Conservation (phyloP, 2,888 invertebrate genomes). For the Lepidonotus clava region DNA sequence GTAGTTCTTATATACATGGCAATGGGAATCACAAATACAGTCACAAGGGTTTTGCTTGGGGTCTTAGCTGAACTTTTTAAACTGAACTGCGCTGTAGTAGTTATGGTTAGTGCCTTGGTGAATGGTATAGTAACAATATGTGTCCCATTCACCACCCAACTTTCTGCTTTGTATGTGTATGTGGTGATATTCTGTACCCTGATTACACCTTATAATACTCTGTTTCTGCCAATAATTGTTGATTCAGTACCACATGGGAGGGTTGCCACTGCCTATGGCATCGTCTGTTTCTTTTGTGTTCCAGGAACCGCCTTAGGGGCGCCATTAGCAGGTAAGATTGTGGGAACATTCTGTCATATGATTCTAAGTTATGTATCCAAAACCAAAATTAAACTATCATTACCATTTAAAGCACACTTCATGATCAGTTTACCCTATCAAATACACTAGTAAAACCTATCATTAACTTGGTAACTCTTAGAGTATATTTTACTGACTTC, state of each 20-base stretch:
- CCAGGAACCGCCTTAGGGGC: neutral
- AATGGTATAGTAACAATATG: neutral
- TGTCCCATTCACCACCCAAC: neutral
- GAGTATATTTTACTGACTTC: too few species aligned
- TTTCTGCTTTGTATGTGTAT: neutral
- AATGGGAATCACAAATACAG: neutral
- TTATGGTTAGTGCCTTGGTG: neutral
- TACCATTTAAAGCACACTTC: too few species aligned
- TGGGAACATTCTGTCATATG: too few species aligned
- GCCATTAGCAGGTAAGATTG: constrained; percentile 26
- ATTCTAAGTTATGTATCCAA: too few species aligned
- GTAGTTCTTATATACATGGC: neutral
- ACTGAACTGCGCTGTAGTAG: neutral
- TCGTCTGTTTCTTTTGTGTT: constrained; percentile 1
- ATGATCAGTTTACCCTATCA: too few species aligned
- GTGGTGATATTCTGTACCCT: neutral
- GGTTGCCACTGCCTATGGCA: neutral
- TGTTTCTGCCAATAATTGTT: neutral
- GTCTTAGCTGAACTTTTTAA: neutral
- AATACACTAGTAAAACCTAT: too few species aligned
- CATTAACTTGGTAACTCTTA: too few species aligned
- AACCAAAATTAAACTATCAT: too few species aligned
- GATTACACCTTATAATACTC: neutral
- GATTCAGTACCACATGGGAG: neutral
- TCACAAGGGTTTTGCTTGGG: neutral